Evolutionary conservation across 2,888 invertebrate genomes (phyloP).

Genomic region (Parnassius mnemosyne): DNA sequence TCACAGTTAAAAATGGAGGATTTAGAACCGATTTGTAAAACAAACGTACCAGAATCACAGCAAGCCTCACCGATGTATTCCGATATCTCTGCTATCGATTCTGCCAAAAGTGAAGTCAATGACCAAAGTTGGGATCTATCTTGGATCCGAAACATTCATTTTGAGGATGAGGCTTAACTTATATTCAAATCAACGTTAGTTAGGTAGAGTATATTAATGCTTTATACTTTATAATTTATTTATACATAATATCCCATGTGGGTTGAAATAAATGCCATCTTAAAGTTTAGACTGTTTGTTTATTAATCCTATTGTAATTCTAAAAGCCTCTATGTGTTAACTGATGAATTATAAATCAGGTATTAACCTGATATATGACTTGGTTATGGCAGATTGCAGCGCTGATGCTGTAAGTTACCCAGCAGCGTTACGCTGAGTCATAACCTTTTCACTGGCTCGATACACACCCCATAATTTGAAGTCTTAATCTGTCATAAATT

Average conservation of each 20-base stretch:
- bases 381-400: too few relatives aligned
- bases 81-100: slow-evolving; percentile 29
- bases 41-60: slow-evolving; percentile 30
- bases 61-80: slow-evolving; percentile 31
- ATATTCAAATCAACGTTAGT: not conserved
- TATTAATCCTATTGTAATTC: not conserved
- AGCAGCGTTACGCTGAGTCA: too few relatives aligned
- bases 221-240: not conserved
- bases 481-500: too few relatives aligned
- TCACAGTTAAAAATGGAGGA: slow-evolving; percentile 9
- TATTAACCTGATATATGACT: too few relatives aligned
- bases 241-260: not conserved
- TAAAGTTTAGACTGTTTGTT: not conserved
- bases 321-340: too few relatives aligned
- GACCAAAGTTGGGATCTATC: slow-evolving; percentile 56
- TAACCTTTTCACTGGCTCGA: too few relatives aligned
- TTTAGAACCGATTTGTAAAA: slow-evolving; percentile 32
- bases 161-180: slow-evolving; percentile 42
- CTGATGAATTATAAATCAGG: too few relatives aligned
- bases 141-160: slow-evolving; percentile 52
- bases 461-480: too few relatives aligned
- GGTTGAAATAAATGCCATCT: not conserved
- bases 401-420: too few relatives aligned
- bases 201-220: not conserved
- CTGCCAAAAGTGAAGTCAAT: slow-evolving; percentile 31